These are phyloP conservation scores for Pristionchus arcanus DNA, from an alignment of 2,888 invertebrate genomes.

Conservation along the genomic window DNA sequence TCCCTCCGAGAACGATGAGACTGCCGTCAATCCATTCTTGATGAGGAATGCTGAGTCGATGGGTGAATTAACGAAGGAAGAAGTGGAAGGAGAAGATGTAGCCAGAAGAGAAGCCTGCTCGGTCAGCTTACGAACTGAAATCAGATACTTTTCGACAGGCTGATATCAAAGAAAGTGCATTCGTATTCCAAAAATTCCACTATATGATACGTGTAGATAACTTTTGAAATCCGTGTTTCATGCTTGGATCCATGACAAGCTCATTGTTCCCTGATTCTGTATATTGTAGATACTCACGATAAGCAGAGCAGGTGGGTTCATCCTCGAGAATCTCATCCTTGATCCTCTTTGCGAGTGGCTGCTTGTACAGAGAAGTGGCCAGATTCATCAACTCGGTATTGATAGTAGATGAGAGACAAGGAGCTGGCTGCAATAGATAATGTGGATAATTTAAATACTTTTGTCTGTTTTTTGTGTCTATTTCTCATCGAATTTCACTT, in stretches of 20 bases:
- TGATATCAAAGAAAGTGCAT: no score
- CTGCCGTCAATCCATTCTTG: conserved; percentile 2
- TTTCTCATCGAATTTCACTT: neutral
- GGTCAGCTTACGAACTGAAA: conserved; percentile 7
- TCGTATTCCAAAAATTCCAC: no score
- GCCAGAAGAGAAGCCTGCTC: neutral
- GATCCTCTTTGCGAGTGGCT: conserved; percentile 4
- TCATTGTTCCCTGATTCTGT: no score
- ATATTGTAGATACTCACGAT: neutral
- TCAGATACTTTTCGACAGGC: neutral
- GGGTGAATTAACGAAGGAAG: neutral
- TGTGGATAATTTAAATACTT: neutral
- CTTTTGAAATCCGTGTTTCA: no score
- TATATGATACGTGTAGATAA: no score
- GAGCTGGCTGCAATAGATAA: conserved; percentile 29
- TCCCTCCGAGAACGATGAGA: neutral
- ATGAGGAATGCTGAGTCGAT: neutral
- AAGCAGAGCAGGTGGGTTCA: conserved; percentile 5
- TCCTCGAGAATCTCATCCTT: conserved; percentile 21
- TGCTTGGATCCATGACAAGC: no score
- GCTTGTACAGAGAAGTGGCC: neutral
- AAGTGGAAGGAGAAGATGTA: neutral
- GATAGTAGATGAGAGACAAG: neutral
- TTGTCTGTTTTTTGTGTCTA: neutral
- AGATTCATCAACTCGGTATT: conserved; percentile 10